Percentiles rank a stretch among this genome's conserved stretches.
phyloP scores from a whole-genome alignment of 2,888 invertebrate species.

The Stenodema calcarata region DNA sequence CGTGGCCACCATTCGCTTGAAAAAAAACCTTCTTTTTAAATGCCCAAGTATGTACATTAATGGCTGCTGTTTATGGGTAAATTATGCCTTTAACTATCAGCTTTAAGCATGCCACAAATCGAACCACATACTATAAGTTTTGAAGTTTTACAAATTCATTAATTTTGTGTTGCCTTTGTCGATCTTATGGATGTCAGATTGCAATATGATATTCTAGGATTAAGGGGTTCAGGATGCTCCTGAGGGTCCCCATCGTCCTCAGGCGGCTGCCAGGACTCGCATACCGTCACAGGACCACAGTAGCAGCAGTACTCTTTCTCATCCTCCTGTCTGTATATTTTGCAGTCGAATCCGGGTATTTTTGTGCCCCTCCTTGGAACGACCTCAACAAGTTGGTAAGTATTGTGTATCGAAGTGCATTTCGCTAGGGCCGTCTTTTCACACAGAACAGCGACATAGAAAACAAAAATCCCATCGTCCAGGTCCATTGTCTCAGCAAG shows the following conservation, averaged over 20 bases:
- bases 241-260: slow-evolving; percentile 33
- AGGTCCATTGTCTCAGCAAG: too few relatives aligned
- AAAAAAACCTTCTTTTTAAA: too few relatives aligned
- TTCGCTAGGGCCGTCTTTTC: background rate
- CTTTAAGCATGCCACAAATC: too few relatives aligned
- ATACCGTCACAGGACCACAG: slow-evolving; percentile 52
- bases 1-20: too few relatives aligned
- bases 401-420: background rate
- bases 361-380: slow-evolving; percentile 68
- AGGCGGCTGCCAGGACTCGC: slow-evolving; percentile 54
- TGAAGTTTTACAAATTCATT: too few relatives aligned
- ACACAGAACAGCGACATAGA: too few relatives aligned
- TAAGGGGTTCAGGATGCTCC: background rate
- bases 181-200: background rate
- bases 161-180: too few relatives aligned
- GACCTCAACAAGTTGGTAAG: slow-evolving; percentile 68
- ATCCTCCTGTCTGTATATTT: slow-evolving; percentile 61
- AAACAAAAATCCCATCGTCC: too few relatives aligned
- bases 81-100: too few relatives aligned
- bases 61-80: too few relatives aligned
- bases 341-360: slow-evolving; percentile 67
- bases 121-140: too few relatives aligned
- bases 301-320: slow-evolving; percentile 34
- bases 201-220: background rate
- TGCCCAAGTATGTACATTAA: too few relatives aligned